Percentiles rank a stretch among this genome's conserved stretches.
Conservation (phyloP, 2,113 vertebrate genomes). For the Oreochromis niloticus region DNA sequence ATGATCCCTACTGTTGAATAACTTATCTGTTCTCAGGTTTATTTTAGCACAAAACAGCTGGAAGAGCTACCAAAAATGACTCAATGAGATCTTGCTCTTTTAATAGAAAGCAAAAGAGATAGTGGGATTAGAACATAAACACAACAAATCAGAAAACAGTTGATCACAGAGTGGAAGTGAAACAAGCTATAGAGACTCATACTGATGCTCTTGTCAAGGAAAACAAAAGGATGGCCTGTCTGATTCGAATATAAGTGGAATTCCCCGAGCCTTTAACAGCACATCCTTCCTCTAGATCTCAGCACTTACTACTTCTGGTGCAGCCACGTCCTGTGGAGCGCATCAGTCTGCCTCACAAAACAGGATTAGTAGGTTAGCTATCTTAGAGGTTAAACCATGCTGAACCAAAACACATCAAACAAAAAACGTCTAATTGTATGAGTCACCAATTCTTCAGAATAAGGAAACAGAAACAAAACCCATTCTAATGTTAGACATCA, state of each 20-base stretch:
- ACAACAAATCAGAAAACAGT: background rate
- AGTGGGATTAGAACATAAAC: background rate
- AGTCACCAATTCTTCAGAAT: background rate
- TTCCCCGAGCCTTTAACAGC: background rate
- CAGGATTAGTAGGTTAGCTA: background rate
- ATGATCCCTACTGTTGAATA: background rate
- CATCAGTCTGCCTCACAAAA: background rate
- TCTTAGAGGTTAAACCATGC: background rate
- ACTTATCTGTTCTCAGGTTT: conserved; percentile 1
- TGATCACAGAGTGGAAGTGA: background rate
- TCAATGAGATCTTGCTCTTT: background rate
- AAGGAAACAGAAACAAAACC: background rate
- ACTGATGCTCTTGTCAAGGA: background rate
- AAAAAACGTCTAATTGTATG: background rate
- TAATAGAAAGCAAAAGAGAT: background rate
- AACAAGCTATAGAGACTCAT: background rate
- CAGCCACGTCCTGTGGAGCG: background rate
- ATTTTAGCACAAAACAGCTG: conserved; percentile 24
- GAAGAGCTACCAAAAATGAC: background rate
- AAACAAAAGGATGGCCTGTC: background rate
- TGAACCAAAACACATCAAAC: background rate
- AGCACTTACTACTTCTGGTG: background rate
- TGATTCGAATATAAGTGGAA: conserved; percentile 12
- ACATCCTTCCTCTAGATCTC: background rate
- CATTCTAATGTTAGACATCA: background rate